These are phyloP conservation scores for Cephus pygmeus DNA, from an alignment of 2,888 invertebrate genomes.

Conservation along the genomic window DNA sequence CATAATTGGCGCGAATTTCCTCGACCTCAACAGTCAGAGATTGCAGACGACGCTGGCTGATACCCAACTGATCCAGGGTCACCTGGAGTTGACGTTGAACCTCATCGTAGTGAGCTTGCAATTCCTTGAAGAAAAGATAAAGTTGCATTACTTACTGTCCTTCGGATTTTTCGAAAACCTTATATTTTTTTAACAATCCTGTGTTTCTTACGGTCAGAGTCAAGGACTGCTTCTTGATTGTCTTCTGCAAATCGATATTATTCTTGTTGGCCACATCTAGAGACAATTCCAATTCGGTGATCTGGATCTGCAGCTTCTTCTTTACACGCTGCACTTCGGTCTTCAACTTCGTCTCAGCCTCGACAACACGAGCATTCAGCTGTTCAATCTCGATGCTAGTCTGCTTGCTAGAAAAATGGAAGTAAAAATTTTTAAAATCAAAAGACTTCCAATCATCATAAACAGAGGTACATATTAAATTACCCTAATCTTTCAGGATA, in stretches of 20 bases:
- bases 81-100: conserved; percentile 95
- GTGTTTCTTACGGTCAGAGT: conserved; percentile 76
- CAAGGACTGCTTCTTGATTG: conserved; percentile 96
- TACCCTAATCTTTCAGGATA: not conserved
- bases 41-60: conserved; percentile 90
- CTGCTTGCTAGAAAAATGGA: conserved; percentile 80
- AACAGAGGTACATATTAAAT: not conserved
- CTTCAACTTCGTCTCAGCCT: conserved; percentile 95
- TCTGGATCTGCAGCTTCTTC: conserved; percentile 99
- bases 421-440: not conserved
- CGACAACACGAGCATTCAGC: conserved; percentile 92
- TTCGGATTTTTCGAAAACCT: not conserved
- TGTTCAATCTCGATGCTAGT: conserved; percentile 98
- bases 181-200: not conserved
- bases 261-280: conserved; percentile 98
- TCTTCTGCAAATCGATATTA: conserved; percentile 96
- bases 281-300: conserved; percentile 95
- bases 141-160: not conserved
- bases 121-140: conserved; percentile 71
- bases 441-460: not conserved
- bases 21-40: conserved; percentile 94
- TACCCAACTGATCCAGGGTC: conserved; percentile 92
- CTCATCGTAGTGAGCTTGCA: conserved; percentile 96
- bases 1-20: conserved; percentile 92
- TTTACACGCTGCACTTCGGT: conserved; percentile 96